These are phyloP conservation scores for Meiosimyza platycephala DNA, from an alignment of 2,888 invertebrate genomes.

Conservation along the genomic window DNA sequence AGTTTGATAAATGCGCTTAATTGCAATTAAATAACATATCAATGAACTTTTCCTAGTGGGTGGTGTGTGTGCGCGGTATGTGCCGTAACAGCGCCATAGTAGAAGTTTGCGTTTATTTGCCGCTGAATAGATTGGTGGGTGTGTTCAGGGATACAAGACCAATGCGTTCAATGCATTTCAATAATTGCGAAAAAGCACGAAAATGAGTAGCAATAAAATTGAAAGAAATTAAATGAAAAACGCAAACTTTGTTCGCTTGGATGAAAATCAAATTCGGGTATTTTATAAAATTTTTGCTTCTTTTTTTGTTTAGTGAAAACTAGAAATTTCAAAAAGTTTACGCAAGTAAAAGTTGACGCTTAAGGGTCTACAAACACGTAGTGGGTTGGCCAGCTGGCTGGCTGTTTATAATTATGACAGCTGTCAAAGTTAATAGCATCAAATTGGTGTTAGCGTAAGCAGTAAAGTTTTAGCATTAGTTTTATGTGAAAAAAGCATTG, in stretches of 20 bases:
- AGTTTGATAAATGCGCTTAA: constrained; percentile 53
- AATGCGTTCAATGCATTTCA: background rate
- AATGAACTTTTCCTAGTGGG: constrained; percentile 45
- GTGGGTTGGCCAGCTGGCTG: too few relatives aligned
- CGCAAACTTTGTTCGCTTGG: constrained; percentile 14
- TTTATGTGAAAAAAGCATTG: too few relatives aligned
- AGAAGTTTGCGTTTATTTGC: constrained; percentile 25
- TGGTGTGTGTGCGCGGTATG: constrained; percentile 22
- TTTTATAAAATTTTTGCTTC: constrained; percentile 3
- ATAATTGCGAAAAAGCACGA: constrained; percentile 13
- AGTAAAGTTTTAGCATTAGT: too few relatives aligned
- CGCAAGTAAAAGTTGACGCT: too few relatives aligned
- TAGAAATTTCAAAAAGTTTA: constrained; percentile 20
- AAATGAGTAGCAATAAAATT: background rate
- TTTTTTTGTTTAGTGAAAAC: background rate
- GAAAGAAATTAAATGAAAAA: background rate
- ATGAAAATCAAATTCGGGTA: constrained; percentile 26
- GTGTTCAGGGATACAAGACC: background rate
- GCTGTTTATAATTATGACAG: constrained; percentile 41
- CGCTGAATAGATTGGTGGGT: background rate
- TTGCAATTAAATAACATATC: constrained; percentile 54
- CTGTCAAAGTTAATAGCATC: constrained; percentile 38
- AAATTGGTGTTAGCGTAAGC: constrained; percentile 7
- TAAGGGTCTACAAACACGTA: too few relatives aligned
- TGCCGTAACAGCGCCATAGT: background rate